These are phyloP conservation scores for Agonum fuliginosum DNA, from an alignment of 2,888 invertebrate genomes.

Conservation along the genomic window DNA sequence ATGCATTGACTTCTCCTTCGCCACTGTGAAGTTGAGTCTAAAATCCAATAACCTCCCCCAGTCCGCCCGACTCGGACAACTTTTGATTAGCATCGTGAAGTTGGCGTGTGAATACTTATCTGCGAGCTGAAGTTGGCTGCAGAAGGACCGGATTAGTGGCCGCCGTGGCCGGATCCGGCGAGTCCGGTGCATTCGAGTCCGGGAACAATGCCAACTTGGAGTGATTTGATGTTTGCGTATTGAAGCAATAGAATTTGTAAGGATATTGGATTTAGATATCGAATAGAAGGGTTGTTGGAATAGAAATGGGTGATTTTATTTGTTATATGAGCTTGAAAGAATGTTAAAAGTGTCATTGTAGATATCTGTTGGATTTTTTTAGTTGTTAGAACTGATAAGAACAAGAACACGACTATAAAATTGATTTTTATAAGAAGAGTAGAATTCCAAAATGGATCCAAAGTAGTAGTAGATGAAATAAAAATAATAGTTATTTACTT, in stretches of 20 bases:
- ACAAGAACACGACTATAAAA: too few species aligned
- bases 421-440: too few species aligned
- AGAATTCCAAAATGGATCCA: too few species aligned
- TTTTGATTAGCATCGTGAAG: conserved; percentile 51
- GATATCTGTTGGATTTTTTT: too few species aligned
- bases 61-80: conserved; percentile 37
- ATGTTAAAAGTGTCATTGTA: not conserved
- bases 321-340: not conserved
- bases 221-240: conserved; percentile 19
- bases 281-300: not conserved
- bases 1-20: not conserved
- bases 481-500: too few species aligned
- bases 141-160: conserved; percentile 22
- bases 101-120: conserved; percentile 41
- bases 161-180: not conserved
- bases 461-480: too few species aligned
- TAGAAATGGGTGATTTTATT: not conserved
- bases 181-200: too few species aligned
- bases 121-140: conserved; percentile 2
- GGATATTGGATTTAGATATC: conserved; percentile 11
- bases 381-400: too few species aligned
- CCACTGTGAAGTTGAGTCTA: conserved; percentile 40
- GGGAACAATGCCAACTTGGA: conserved; percentile 33
- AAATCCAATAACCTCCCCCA: conserved; percentile 53
- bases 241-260: conserved; percentile 1